Percentiles rank a stretch among this genome's conserved stretches.
phyloP scores from a whole-genome alignment of 2,888 invertebrate genomes.

The Pammene aurita region DNA sequence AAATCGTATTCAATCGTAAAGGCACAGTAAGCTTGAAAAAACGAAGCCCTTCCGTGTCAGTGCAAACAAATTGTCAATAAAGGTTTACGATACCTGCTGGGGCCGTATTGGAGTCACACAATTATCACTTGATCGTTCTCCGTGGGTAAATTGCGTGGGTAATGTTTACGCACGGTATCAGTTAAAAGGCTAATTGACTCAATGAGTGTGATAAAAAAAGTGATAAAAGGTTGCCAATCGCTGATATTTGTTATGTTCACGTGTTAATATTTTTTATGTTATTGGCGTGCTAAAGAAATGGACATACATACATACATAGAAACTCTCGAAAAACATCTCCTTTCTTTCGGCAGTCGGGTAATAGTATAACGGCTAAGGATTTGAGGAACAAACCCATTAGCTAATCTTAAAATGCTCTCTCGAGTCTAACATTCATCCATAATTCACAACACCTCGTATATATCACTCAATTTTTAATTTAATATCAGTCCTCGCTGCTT shows the following conservation, averaged over 20 bases:
- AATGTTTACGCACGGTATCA: slow-evolving; percentile 19
- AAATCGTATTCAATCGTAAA: slow-evolving; percentile 39
- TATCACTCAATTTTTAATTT: background rate
- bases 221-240: too few relatives aligned
- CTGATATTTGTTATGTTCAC: too few relatives aligned
- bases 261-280: too few relatives aligned
- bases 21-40: slow-evolving; percentile 51
- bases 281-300: too few relatives aligned
- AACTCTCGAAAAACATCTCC: too few relatives aligned
- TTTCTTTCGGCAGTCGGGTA: too few relatives aligned
- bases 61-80: slow-evolving; percentile 59
- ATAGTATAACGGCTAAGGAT: background rate
- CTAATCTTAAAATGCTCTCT: slow-evolving; percentile 1
- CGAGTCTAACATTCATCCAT: background rate
- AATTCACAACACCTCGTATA: background rate
- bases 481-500: background rate
- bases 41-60: slow-evolving; percentile 51
- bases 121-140: slow-evolving; percentile 1
- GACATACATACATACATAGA: too few relatives aligned
- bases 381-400: background rate
- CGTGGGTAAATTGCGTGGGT: slow-evolving; percentile 1
- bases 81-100: slow-evolving; percentile 48
- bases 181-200: too few relatives aligned
- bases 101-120: slow-evolving; percentile 3
- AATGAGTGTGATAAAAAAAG: too few relatives aligned